Base-by-base conservation (phyloP, 64 coral and sea anemone species). In the Dendronephthya gigantea region DNA sequence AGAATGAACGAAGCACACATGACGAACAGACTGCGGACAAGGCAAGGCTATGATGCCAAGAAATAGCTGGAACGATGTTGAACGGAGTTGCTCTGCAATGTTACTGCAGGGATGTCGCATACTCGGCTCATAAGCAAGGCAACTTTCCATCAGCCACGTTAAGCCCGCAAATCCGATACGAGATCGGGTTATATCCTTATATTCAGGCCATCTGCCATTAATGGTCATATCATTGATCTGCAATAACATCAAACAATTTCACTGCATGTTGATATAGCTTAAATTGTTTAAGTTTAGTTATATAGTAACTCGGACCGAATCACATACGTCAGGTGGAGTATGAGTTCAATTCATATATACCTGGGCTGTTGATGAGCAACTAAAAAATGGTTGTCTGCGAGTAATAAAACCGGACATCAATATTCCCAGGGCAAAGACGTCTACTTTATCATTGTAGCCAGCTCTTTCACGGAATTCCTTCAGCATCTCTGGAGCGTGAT, bases 401-500 rank as follows among this genome's bases (percentile, higher is more conserved):
- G 72, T 79, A 1, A 79, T 79, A 33, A 79, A 79, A 35, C 32
- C 32, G 30, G 19, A 79, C 5, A 79, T 33, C 32, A 79, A 29
- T 29, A 79, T 79, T 7, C 32, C 72, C 0, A 79, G 72, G 15
- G 72, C 19, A 79, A 79, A 79, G 9, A 79, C 16, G 36, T 79
- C 72, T 12, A 79, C 72, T 79, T 79, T 79, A 9, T 79, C 72
- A 19, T 79, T 33, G 30, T 79, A 79, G 16, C 72, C 15, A 37
- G 9, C 36, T 5, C 72, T 19, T 34, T 39, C 30, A 19, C 27
- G 13, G 72, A 79, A 79, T 29, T 79, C 72, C 7, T 93, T 89
- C 37, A 97, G 50, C 94, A 97, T 97, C 83, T 97, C 94, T 2
- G 94, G 94, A 8, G 94, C 94, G 33, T 91, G 83, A 38, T 85